Evolutionary conservation across 2,888 invertebrate genomes (phyloP).

Genomic region (Acrocyrtus sp.): DNA sequence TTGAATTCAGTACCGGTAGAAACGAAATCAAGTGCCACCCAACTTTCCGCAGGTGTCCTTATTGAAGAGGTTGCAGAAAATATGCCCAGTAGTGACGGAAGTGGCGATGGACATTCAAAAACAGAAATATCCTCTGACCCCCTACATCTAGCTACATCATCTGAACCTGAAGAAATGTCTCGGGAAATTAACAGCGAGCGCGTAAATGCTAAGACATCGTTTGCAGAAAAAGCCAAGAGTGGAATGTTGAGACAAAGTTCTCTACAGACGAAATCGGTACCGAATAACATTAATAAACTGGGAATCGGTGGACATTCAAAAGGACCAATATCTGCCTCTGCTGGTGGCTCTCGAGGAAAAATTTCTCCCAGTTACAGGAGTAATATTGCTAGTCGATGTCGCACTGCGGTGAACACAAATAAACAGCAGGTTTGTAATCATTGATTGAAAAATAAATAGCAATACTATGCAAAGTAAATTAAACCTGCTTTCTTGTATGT

Average conservation of each 20-base stretch:
- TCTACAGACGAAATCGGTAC: conserved; percentile 49
- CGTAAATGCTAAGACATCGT: conserved; percentile 31
- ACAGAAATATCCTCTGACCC: no score
- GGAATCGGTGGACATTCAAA: conserved; percentile 16
- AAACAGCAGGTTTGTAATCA: conserved; percentile 45
- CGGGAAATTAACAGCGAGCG: no score
- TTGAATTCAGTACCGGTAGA: conserved; percentile 41
- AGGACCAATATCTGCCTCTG: background rate
- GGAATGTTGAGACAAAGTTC: conserved; percentile 48
- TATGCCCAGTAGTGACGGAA: conserved; percentile 21
- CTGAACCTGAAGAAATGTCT: no score
- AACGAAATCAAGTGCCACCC: conserved; percentile 58
- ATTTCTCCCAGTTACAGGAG: conserved; percentile 50
- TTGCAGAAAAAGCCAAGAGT: conserved; percentile 56
- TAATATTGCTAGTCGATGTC: conserved; percentile 55
- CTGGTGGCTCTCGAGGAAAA: conserved; percentile 18
- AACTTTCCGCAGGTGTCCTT: conserved; percentile 56
- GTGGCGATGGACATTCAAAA: conserved; percentile 24
- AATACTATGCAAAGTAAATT: no score
- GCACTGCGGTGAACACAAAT: conserved; percentile 51
- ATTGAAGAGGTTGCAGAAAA: conserved; percentile 38
- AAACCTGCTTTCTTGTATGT: no score
- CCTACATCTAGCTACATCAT: no score
- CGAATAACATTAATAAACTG: conserved; percentile 48
- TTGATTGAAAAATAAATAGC: background rate